Evolutionary conservation across 1,140 invertebrate genomes (phyloP).

Genomic region (Scaptomyza graminum): DNA sequence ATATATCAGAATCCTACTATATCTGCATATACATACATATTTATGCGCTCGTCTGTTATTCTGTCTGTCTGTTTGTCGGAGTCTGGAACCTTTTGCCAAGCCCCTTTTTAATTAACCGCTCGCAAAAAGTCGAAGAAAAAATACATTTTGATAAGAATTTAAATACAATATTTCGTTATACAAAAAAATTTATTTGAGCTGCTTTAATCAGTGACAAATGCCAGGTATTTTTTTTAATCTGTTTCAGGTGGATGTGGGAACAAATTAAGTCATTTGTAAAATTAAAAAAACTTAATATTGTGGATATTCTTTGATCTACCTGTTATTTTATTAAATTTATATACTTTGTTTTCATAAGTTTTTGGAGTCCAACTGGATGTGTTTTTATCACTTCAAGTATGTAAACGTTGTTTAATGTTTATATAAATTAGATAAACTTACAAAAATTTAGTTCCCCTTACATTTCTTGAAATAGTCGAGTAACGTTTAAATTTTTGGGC

Average conservation of each 20-base stretch:
- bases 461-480: too few species aligned
- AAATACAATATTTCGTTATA: constrained; percentile 16
- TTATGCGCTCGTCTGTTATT: too few species aligned
- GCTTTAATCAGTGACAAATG: constrained; percentile 39
- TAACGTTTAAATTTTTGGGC: too few species aligned
- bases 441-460: too few species aligned
- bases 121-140: constrained; percentile 4
- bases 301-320: not conserved
- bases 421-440: too few species aligned
- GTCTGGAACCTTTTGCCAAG: constrained; percentile 45
- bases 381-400: too few species aligned
- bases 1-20: not conserved
- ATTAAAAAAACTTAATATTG: not conserved
- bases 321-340: too few species aligned
- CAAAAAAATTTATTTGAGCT: constrained; percentile 5
- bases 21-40: not conserved
- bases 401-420: too few species aligned
- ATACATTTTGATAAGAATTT: constrained; percentile 32
- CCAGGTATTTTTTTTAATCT: constrained; percentile 4
- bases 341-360: too few species aligned
- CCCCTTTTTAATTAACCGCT: constrained; percentile 72
- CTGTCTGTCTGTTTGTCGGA: constrained; percentile 3
- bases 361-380: too few species aligned
- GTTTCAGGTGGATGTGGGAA: constrained; percentile 19
- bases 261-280: constrained; percentile 36